Conservation (phyloP, 2,888 invertebrate genomes). For the Myathropa florea region DNA sequence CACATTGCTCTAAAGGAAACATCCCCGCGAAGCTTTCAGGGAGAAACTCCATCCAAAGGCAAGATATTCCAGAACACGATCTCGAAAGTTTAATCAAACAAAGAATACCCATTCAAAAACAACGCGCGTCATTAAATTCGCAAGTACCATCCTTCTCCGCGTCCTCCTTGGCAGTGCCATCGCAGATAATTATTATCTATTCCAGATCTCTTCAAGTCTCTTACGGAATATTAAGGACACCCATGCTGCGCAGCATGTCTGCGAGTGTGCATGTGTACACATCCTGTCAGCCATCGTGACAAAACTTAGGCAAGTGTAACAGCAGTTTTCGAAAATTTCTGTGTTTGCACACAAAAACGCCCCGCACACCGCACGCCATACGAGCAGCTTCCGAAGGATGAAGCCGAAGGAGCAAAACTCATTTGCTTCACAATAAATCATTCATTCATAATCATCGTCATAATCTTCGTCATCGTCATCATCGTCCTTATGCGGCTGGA, state of each 20-base stretch:
- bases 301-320: constrained; percentile 46
- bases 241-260: not conserved
- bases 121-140: constrained; percentile 46
- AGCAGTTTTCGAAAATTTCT: constrained; percentile 26
- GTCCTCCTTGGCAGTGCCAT: not conserved
- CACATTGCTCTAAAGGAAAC: not conserved
- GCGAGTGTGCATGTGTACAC: not conserved
- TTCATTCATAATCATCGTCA: constrained; percentile 57
- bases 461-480: not conserved
- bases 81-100: constrained; percentile 31
- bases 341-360: constrained; percentile 11
- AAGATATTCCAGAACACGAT: not conserved
- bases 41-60: not conserved
- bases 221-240: constrained; percentile 20
- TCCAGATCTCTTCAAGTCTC: not conserved
- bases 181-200: constrained; percentile 44
- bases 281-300: constrained; percentile 38
- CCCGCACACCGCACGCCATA: not conserved
- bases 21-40: not conserved
- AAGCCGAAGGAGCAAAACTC: constrained; percentile 26
- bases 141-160: not conserved
- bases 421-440: constrained; percentile 55
- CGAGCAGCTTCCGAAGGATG: not conserved
- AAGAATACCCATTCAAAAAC: constrained; percentile 32
- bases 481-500: not conserved